Base-by-base conservation (phyloP, 30 jellyfish, hydroid and myxozoan genomes). In the Turritopsis dohrnii region DNA sequence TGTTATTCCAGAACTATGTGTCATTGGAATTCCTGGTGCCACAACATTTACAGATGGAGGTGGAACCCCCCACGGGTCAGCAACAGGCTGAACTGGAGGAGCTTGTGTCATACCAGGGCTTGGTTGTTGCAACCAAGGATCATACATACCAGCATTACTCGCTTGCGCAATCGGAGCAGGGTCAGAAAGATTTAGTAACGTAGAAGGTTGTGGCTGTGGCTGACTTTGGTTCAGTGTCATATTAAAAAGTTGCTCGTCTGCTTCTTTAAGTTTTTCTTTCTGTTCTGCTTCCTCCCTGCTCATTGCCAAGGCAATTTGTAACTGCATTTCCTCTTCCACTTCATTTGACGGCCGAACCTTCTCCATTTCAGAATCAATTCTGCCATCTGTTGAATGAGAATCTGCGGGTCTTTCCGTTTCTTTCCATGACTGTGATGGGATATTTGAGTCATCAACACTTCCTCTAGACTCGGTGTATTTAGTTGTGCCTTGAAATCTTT, bases 281-380 rank as follows among this genome's bases (percentile, higher is more conserved):
- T 87, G 89, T 71, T 88, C 99, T 66, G 97, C 97, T 79, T 94
- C 97, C 82, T 94, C 97, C 72, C 88, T 81, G 88, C 99, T 94
- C 95, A 94, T 94, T 8, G 97, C 97, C 71, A 94, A 79, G 7
- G 99, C 99, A 27, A 94, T 89, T 74, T 94, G 99, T 66, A 94
- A 88, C 84, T 94, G 99, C 91, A 94, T 65, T 65, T 94, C 99
- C 71, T 94, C 99, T 69, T 94, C 99, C 22, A 88, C 95, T 91
- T 90, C 97, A 75, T 89, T 94, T 19, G 97, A 86, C 21, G 99
- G 99, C 84, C 99, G 90, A 52, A 95, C 99, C 80, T 94, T 94
- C 52, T 94, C 99, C 54, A 84, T 79, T 16, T 94, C 99, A 60
- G 90, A 76, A 73, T 88, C 82, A 60, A 94, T 84, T 52, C 96